A percentile compares a stretch with the other conserved stretches of the same genome.
Conservation (phyloP, 2,113 vertebrate species). For the Eurystomus gularis region DNA sequence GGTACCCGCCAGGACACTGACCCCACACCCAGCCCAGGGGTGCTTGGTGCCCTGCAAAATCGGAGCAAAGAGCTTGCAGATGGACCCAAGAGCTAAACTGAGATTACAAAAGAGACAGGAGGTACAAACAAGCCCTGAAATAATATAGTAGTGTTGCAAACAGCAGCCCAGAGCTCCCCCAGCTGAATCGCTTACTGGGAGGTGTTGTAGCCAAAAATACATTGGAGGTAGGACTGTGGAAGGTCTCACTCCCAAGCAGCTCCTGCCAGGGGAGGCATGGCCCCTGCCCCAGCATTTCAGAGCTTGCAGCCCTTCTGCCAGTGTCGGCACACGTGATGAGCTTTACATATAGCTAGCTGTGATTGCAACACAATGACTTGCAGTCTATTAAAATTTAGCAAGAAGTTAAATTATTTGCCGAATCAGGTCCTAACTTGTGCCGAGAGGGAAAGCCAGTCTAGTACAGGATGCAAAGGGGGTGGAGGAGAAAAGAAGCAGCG, state of each 20-base stretch:
- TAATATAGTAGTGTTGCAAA: neutral
- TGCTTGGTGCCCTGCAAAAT: neutral
- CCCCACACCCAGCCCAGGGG: accelerated
- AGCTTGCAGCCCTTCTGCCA: neutral
- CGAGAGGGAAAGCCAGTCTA: neutral
- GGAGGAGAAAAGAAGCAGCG: neutral
- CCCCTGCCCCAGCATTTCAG: neutral
- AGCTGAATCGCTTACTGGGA: accelerated
- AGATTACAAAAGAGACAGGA: neutral
- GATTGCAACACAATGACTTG: constrained; percentile 27
- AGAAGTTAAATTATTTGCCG: neutral
- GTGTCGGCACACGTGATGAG: accelerated
- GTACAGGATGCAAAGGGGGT: neutral
- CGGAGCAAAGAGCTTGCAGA: accelerated
- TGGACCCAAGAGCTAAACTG: neutral
- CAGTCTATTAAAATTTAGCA: neutral
- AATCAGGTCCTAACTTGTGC: constrained; percentile 41
- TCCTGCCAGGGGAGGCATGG: neutral
- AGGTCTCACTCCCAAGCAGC: accelerated
- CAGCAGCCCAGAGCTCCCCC: neutral
- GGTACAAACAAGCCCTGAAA: neutral
- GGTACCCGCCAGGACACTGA: neutral
- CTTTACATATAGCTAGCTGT: neutral
- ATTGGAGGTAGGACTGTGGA: neutral
- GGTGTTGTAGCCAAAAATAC: neutral